Percentiles rank a stretch among this genome's conserved stretches.
These are phyloP conservation scores for Actinia tenebrosa DNA, from an alignment of 64 coral and sea anemone species.

Conservation along the genomic window DNA sequence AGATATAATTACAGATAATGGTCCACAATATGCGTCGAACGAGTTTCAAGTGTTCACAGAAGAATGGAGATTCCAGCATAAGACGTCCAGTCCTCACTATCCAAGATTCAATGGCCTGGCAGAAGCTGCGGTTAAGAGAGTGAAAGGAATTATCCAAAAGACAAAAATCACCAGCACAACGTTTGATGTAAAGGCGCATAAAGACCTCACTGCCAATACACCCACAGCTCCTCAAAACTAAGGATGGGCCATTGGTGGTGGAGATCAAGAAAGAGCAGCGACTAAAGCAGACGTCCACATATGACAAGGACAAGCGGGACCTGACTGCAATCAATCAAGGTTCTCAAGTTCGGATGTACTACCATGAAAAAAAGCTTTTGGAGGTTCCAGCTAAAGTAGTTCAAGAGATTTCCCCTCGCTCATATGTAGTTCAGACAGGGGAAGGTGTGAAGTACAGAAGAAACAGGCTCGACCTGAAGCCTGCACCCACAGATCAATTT, in stretches of 20 bases:
- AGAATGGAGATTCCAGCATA: conserved; percentile 28
- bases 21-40: conserved; percentile 9
- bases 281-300: conserved; percentile 23
- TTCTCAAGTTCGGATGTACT: background rate
- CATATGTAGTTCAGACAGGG: conserved; percentile 46
- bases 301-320: conserved; percentile 27
- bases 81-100: conserved; percentile 46
- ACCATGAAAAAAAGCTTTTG: background rate
- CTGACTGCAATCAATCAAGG: background rate
- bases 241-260: background rate
- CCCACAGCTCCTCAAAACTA: background rate
- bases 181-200: too few relatives aligned
- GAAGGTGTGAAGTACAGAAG: background rate
- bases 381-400: background rate
- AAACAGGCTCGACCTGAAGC: conserved; percentile 32
- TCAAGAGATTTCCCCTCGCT: background rate
- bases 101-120: conserved; percentile 15
- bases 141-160: background rate
- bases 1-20: conserved; percentile 27
- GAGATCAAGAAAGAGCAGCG: background rate
- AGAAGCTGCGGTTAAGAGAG: conserved; percentile 31
- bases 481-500: background rate
- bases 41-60: conserved; percentile 6
- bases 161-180: too few relatives aligned
- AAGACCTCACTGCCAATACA: background rate